Conservation (phyloP, 2,113 vertebrate genomes). For the Phalacrocorax aristotelis region DNA sequence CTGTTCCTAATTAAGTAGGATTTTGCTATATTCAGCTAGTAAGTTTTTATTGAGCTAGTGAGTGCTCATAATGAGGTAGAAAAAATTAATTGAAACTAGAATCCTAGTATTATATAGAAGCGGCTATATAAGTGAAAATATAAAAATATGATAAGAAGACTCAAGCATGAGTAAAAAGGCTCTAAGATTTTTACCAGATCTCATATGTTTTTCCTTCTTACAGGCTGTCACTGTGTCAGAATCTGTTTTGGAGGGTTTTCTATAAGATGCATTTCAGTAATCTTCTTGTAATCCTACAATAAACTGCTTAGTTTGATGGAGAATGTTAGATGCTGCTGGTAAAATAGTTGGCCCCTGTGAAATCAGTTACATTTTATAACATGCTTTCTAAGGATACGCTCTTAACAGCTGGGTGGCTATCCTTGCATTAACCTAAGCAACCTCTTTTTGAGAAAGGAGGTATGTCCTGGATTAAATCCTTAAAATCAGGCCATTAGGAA, state of each 20-base stretch:
- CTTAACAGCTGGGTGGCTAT: constrained; percentile 13
- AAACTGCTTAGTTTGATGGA: constrained; percentile 60
- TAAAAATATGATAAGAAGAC: not conserved
- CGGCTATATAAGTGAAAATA: not conserved
- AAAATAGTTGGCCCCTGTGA: not conserved
- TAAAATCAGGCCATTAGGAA: constrained; percentile 34
- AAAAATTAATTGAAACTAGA: not conserved
- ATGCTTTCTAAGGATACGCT: not conserved
- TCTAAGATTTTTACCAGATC: not conserved
- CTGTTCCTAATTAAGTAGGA: constrained; percentile 3
- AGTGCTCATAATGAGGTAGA: not conserved
- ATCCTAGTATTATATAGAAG: not conserved
- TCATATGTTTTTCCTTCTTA: not conserved
- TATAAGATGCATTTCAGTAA: constrained; percentile 43
- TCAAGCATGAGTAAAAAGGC: not conserved
- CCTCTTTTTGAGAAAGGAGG: not conserved
- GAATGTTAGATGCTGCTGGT: not conserved
- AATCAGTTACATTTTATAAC: constrained; percentile 2
- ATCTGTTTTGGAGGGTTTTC: not conserved
- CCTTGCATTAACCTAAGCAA: constrained; percentile 49
- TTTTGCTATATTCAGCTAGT: constrained; percentile 16
- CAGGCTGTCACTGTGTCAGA: not conserved
- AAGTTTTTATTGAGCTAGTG: not conserved
- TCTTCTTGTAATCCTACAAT: constrained; percentile 55
- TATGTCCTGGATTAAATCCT: constrained; percentile 45